phyloP scores from a whole-genome alignment of 2,888 invertebrate genomes.

The Hirudinaria manillensis region DNA sequence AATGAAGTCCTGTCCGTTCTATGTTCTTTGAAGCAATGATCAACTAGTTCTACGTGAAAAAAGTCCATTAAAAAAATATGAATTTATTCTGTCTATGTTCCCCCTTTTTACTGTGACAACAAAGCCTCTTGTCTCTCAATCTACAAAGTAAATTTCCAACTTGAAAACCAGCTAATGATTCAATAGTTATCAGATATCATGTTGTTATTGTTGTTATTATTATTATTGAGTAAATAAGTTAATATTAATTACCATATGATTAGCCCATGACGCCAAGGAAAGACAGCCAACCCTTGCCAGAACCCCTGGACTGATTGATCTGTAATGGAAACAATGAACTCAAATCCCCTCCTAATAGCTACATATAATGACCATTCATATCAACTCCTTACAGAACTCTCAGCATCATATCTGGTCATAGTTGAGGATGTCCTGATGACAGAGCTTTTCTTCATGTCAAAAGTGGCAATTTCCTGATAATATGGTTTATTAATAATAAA shows the following conservation, averaged over 20 bases:
- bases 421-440: background rate
- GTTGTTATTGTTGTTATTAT: no score
- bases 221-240: no score
- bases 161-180: no score
- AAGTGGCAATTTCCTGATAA: constrained; percentile 18
- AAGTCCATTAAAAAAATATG: no score
- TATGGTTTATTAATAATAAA: background rate
- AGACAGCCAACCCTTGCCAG: constrained; percentile 16
- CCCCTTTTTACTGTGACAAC: no score
- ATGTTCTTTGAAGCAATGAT: constrained; percentile 11
- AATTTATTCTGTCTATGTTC: no score
- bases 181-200: no score
- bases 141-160: no score
- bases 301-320: background rate
- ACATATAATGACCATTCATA: background rate
- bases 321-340: background rate
- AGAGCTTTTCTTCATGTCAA: constrained; percentile 25
- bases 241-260: no score
- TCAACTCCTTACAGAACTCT: background rate
- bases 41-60: no score
- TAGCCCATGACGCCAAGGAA: background rate
- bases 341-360: background rate
- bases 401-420: background rate
- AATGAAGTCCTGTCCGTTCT: background rate
- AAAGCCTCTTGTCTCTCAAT: no score